Evolutionary conservation across 1,140 invertebrate species (phyloP).

Genomic region (Asobara japonica): DNA sequence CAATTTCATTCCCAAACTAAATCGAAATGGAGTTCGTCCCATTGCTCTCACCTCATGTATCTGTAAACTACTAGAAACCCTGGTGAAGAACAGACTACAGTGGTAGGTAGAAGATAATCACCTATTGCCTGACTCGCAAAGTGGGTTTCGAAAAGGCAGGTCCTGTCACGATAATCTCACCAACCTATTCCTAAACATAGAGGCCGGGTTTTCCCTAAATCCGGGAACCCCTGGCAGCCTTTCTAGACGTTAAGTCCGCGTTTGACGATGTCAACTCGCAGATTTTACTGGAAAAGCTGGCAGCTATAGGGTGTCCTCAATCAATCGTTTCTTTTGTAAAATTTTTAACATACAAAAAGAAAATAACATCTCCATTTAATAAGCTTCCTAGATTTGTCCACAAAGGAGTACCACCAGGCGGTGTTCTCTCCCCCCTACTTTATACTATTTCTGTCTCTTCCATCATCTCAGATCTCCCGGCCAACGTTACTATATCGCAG

Average conservation of each 20-base stretch:
- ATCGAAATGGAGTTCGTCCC: neutral
- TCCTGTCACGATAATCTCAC: slow-evolving; percentile 35
- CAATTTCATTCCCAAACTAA: slow-evolving; percentile 12
- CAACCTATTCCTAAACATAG: slow-evolving; percentile 6
- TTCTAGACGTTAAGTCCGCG: neutral
- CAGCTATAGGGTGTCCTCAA: slow-evolving; percentile 15
- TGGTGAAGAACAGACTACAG: slow-evolving; percentile 37
- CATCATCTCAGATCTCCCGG: neutral
- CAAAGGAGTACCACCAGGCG: slow-evolving; percentile 33
- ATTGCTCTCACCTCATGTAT: neutral
- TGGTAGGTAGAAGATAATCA: slow-evolving; percentile 37
- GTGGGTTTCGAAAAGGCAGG: slow-evolving; percentile 38
- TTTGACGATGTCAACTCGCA: slow-evolving; percentile 2
- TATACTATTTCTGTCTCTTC: slow-evolving; percentile 19
- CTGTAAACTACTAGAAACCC: slow-evolving; percentile 41
- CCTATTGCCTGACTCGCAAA: slow-evolving; percentile 32
- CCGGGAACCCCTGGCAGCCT: neutral
- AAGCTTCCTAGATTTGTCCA: neutral
- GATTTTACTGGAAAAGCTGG: slow-evolving; percentile 24
- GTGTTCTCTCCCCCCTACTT: slow-evolving; percentile 12
- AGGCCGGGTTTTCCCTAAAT: neutral
- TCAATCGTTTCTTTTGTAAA: slow-evolving; percentile 8
- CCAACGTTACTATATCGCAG: neutral
- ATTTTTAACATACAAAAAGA: slow-evolving; percentile 15
- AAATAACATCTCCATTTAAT: neutral